Conservation (phyloP, 2,797 vertebrate species). For the Emydoidea blandingii region DNA sequence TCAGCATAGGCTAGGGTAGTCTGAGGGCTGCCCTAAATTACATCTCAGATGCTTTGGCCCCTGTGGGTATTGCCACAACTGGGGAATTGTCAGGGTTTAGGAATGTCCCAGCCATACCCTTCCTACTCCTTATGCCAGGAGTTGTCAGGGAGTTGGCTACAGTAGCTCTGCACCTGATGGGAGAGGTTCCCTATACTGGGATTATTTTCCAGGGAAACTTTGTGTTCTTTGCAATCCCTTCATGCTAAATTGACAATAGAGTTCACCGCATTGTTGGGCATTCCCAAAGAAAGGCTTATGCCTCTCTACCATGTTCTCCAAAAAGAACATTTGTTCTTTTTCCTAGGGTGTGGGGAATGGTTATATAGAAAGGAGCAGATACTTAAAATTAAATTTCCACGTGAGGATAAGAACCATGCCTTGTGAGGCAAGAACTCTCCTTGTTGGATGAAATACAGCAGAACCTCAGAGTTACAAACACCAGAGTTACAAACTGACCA, state of each 20-base stretch:
- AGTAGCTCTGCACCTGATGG: neutral
- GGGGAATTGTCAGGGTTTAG: neutral
- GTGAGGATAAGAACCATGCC: neutral
- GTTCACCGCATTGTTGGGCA: neutral
- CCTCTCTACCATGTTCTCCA: neutral
- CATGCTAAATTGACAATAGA: neutral
- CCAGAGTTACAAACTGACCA: too few species aligned
- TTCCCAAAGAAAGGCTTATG: neutral
- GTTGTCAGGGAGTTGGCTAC: neutral
- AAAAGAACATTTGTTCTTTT: neutral
- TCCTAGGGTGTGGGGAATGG: neutral
- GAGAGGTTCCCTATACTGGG: neutral
- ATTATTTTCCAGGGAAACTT: neutral
- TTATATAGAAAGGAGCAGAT: neutral
- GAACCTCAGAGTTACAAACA: too few species aligned
- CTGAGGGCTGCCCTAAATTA: neutral
- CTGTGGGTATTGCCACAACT: fast-evolving
- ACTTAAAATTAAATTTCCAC: neutral
- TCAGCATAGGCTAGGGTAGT: neutral
- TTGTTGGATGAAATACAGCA: neutral
- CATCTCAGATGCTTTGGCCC: neutral
- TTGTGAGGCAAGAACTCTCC: neutral
- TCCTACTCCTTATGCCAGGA: neutral
- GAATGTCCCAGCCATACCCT: neutral
- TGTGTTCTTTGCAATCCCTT: neutral